These are phyloP conservation scores for Odontamblyopus rebecca DNA, from an alignment of 2,797 vertebrate species.

Conservation along the genomic window DNA sequence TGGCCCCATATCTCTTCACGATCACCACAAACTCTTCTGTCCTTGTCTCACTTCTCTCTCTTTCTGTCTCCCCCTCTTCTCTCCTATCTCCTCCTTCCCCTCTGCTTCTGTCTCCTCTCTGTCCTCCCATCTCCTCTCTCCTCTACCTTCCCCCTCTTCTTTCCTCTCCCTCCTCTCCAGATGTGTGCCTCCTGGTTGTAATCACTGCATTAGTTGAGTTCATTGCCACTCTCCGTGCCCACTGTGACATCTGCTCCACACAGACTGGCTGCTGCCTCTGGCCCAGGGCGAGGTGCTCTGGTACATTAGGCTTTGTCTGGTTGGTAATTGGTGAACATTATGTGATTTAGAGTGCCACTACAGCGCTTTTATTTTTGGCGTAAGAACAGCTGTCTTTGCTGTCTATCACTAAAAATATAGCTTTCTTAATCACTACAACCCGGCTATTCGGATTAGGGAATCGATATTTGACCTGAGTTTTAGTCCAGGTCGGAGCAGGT, in stretches of 20 bases:
- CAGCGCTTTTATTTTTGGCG: background rate
- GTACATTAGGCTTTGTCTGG: slow-evolving; percentile 31
- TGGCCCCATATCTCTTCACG: slow-evolving; percentile 27
- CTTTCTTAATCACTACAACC: no score
- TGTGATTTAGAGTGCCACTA: slow-evolving; percentile 9
- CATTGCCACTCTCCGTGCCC: slow-evolving; percentile 48
- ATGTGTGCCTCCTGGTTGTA: slow-evolving; percentile 69
- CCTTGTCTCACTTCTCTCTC: no score
- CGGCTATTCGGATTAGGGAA: no score
- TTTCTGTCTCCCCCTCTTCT: no score
- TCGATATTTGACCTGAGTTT: no score
- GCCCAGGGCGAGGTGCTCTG: slow-evolving; percentile 30
- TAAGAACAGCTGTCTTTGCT: background rate
- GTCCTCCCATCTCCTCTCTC: slow-evolving; percentile 1
- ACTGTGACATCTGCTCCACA: slow-evolving; percentile 32
- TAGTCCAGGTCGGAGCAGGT: no score
- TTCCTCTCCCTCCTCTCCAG: slow-evolving; percentile 57
- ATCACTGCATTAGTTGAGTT: slow-evolving; percentile 54
- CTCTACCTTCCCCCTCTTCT: slow-evolving; percentile 13
- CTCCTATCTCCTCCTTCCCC: no score
- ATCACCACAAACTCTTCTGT: slow-evolving; percentile 27
- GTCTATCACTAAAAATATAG: background rate
- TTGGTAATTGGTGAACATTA: slow-evolving; percentile 35
- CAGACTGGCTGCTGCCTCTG: slow-evolving; percentile 16
- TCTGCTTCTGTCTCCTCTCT: slow-evolving; percentile 34